Evolutionary conservation across 2,888 invertebrate genomes (phyloP), one percentile per base, ranked within the genome.

Genomic region (Neoitamus cyanurus): DNA sequence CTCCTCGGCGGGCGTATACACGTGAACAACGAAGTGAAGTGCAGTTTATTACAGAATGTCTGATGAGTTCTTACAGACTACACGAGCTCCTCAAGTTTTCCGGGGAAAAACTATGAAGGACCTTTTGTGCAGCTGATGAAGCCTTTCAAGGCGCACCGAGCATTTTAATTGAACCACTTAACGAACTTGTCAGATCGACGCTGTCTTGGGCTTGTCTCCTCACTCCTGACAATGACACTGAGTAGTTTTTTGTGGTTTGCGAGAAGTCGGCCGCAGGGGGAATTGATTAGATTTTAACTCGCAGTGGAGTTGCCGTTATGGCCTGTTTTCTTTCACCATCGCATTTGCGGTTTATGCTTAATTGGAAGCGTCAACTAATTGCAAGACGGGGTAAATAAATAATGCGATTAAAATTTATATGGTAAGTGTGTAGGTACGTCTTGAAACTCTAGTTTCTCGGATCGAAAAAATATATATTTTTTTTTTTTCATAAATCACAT

Each of bases 151-250:
- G 75, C 42, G 20, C 28, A n/a, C 31, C 9, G 25, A 37, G 75
- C 25, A 58, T 42, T 75, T 75, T 75, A 75, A 75, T 75, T 75
- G 75, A 42, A 75, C 42, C 75, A 75, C 75, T 75, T 75, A 46
- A 25, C 42, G 42, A 75, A 37, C 42, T 75, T 37, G 75, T 75
- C 42, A 42, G 42, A 25, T 25, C 37, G 42, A 25, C 25, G 42
- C 28, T 75, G 37, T 42, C 70, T 30, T 20, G 58, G 58, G 15
- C 58, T 58, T 46, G n/a, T 20, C 15, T 20, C 75, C 25, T 42
- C 30, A 25, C 28, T 75, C 42, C 42, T 75, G 75, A 42, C 42
- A 42, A 75, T 25, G 28, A 37, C 75, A 42, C 42, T n/a, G 15
- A 75, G 75, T 37, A 75, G 42, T 75, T 37, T 75, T 73, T 75